These are phyloP conservation scores for Myiopsitta monachus DNA, from an alignment of 2,113 vertebrate genomes.

Conservation along the genomic window DNA sequence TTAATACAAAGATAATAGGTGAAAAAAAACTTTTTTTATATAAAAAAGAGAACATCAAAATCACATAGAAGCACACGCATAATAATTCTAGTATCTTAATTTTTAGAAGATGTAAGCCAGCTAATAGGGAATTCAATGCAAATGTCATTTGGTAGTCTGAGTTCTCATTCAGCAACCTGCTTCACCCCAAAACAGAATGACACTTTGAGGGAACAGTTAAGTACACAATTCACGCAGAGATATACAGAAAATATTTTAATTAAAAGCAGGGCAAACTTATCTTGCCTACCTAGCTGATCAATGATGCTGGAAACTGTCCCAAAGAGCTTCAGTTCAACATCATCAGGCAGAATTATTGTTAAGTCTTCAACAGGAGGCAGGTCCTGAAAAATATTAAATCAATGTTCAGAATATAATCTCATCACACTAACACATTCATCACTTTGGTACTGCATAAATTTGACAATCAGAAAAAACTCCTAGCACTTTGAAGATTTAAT, in stretches of 20 bases:
- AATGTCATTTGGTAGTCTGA: rapidly evolving
- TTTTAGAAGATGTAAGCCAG: neutral
- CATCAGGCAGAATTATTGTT: conserved; percentile 78
- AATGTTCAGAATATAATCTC: neutral
- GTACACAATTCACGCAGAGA: neutral
- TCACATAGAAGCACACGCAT: neutral
- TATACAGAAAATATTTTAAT: neutral
- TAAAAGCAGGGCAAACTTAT: neutral
- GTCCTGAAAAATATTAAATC: conserved; percentile 74
- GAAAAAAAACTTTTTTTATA: neutral
- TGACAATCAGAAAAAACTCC: neutral
- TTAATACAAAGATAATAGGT: neutral
- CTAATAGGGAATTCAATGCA: neutral
- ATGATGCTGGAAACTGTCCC: conserved; percentile 86
- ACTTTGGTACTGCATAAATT: neutral
- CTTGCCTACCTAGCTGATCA: conserved; percentile 84
- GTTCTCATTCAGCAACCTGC: neutral
- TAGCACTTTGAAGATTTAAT: neutral
- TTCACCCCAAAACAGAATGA: rapidly evolving
- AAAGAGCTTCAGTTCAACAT: conserved; percentile 80
- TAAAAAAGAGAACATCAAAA: neutral
- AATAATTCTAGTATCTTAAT: neutral
- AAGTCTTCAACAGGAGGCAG: conserved; percentile 85
- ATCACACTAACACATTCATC: neutral
- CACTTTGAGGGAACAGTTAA: neutral